These are phyloP conservation scores for Cephalopterus ornatus DNA, from an alignment of 2,113 vertebrate genomes.

Conservation along the genomic window DNA sequence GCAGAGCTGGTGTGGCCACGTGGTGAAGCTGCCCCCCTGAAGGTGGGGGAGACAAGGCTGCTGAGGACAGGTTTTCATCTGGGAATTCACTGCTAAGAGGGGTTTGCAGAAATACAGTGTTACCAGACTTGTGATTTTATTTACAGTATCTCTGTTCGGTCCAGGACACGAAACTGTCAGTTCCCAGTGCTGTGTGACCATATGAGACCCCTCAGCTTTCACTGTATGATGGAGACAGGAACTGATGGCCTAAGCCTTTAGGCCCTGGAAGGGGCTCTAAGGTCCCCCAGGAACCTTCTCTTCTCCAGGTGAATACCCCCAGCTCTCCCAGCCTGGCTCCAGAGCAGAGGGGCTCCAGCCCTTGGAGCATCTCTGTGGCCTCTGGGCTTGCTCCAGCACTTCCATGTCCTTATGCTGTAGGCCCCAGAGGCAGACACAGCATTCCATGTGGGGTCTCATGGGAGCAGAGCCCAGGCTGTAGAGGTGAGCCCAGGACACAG, in stretches of 20 bases:
- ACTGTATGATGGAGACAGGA: neutral
- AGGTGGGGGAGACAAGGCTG: neutral
- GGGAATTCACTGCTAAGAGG: neutral
- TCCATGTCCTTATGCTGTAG: neutral
- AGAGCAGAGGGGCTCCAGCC: neutral
- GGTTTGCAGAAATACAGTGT: neutral
- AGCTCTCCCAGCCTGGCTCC: neutral
- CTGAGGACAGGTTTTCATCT: neutral
- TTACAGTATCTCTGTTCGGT: neutral
- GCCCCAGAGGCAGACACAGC: neutral
- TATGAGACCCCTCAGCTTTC: neutral
- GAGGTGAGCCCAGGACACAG: neutral
- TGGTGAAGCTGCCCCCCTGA: neutral
- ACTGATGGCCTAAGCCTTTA: neutral
- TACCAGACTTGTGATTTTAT: neutral
- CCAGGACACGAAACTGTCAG: neutral
- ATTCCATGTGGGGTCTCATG: neutral
- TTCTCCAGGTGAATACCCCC: neutral
- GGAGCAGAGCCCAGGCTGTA: neutral
- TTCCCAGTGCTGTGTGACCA: neutral
- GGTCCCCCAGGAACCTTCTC: neutral
- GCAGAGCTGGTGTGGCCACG: neutral
- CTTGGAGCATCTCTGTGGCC: neutral
- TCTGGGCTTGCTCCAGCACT: neutral
- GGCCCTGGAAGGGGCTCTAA: neutral